Evolutionary conservation across 2,888 invertebrate genomes (phyloP), one percentile per base, ranked within the genome.

Genomic region (Andrena chrysosceles): DNA sequence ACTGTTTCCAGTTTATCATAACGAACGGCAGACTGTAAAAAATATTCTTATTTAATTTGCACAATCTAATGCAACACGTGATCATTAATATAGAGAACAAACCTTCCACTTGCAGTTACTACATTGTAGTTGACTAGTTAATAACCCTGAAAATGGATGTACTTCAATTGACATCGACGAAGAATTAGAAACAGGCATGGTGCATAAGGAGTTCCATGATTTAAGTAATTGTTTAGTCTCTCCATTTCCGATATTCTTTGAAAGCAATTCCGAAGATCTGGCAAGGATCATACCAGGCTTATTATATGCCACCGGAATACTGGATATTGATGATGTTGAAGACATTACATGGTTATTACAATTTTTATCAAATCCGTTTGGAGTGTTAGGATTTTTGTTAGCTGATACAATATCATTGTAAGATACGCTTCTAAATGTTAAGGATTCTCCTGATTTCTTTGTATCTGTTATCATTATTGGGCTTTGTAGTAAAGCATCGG

Each of bases 1-100:
- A 99, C 95, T 92, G 97, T 98, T 94, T 98, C 98, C 92, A 98
- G 98, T 92, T 98, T 97, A 93, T 99, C 98, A 93, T 98, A 98
- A 31, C 97, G 96, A n/a, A 98, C 97, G 0, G 98, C 96, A 83
- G 97, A 97, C 97, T 98, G 95, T 0, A 86, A 86, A 54, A 60
- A 69, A 16, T n/a, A 54, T 20, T 56, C 26, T 20, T 52, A 66
- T 33, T 75, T 48, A 7, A 33, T 48, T 67, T 7, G 29, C 63
- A 66, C 33, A 42, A 68, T 54, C n/a, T 13, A 66, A 72, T 54
- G 29, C 42, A 59, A 49, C 10, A 23, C 31, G 26, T n/a, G 42
- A 60, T 29, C 23, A 42, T 89, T 13, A 63, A 31, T 26, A 6
- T n/a, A 71, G 13, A 59, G 13, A n/a, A 49, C 70, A 8, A 42